A percentile compares a stretch with the other conserved stretches of the same genome.
Conservation (phyloP, 2,888 invertebrate species). For the Oligia strigilis region DNA sequence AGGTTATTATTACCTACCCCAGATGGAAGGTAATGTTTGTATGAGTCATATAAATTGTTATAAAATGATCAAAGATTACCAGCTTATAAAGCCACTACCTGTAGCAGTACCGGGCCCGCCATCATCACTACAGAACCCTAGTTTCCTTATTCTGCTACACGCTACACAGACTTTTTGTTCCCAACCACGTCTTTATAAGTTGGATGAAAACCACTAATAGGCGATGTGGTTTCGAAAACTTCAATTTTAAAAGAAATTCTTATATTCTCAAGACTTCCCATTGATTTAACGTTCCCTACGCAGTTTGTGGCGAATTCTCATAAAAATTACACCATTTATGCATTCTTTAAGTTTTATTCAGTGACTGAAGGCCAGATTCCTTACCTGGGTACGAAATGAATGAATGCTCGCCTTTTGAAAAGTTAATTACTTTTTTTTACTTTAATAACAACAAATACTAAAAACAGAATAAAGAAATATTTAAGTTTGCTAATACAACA, state of each 20-base stretch:
- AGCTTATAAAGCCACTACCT: not conserved
- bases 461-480: no score
- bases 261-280: slow-evolving; percentile 18
- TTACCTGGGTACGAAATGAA: not conserved
- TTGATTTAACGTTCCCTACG: slow-evolving; percentile 34
- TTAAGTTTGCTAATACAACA: no score
- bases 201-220: slow-evolving; percentile 85
- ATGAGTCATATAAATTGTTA: not conserved
- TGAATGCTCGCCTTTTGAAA: not conserved
- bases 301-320: slow-evolving; percentile 23
- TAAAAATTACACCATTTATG: slow-evolving; percentile 1
- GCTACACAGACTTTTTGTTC: slow-evolving; percentile 65
- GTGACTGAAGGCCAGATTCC: not conserved
- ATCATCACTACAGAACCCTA: slow-evolving; percentile 15
- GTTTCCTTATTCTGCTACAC: not conserved
- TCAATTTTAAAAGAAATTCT: slow-evolving; percentile 61
- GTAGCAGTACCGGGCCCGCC: not conserved
- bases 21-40: not conserved
- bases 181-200: slow-evolving; percentile 79
- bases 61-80: not conserved
- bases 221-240: slow-evolving; percentile 81
- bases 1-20: not conserved
- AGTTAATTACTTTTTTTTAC: not conserved
- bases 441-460: no score
- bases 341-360: not conserved